A percentile compares a stretch with the other conserved stretches of the same genome.
Conservation (phyloP, 2,888 invertebrate species). For the Chaitophorus viminalis region DNA sequence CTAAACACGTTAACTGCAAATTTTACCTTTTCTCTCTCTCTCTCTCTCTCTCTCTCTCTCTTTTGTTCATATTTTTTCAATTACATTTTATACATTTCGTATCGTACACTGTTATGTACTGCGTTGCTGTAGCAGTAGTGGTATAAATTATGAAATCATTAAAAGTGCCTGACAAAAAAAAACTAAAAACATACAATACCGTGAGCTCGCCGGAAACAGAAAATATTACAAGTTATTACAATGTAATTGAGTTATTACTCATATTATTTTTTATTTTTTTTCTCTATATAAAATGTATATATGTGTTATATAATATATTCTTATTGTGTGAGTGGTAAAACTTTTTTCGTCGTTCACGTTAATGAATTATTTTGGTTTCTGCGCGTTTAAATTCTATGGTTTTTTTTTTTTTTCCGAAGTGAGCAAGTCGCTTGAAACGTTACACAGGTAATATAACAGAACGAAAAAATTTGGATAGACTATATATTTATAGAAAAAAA, state of each 20-base stretch:
- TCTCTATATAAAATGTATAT: background rate
- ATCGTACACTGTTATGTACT: background rate
- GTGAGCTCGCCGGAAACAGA: background rate
- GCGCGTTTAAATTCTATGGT: background rate
- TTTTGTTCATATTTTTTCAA: background rate
- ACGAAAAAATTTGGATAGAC: no score
- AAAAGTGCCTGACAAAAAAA: slow-evolving; percentile 33
- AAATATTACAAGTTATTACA: background rate
- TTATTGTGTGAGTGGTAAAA: slow-evolving; percentile 20
- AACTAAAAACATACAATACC: slow-evolving; percentile 31
- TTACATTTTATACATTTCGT: background rate
- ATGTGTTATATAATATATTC: background rate
- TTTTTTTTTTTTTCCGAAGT: no score
- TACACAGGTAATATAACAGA: no score
- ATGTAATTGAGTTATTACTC: slow-evolving; percentile 17
- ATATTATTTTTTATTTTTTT: background rate
- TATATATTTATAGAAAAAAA: no score
- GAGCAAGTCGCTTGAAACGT: no score
- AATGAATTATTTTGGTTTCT: background rate
- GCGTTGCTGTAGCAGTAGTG: no score
- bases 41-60: background rate
- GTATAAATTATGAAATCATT: slow-evolving; percentile 19
- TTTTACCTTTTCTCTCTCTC: background rate
- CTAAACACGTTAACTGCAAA: background rate
- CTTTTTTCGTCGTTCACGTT: background rate